Evolutionary conservation across 2,797 vertebrate genomes (phyloP).

Genomic region (Sitta carolinensis): DNA sequence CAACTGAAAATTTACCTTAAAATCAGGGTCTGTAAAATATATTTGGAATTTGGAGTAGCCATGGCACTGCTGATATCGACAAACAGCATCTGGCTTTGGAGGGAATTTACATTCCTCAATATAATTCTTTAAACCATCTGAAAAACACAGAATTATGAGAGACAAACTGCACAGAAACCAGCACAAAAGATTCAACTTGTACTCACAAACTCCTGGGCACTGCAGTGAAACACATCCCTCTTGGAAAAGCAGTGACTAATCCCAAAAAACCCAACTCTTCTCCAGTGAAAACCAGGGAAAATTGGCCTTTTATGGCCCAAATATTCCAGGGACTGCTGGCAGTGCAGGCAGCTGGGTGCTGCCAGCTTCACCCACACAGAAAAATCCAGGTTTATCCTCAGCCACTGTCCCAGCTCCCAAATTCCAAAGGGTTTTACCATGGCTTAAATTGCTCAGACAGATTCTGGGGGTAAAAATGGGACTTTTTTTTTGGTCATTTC

Average conservation of each 20-base stretch:
- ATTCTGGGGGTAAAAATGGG: rapidly evolving
- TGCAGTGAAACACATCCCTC: not conserved
- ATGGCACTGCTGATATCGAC: slow-evolving; percentile 82
- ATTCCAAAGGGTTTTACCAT: not conserved
- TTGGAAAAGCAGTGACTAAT: not conserved
- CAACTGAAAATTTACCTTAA: slow-evolving; percentile 81
- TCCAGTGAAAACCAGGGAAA: not conserved
- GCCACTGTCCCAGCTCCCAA: not conserved
- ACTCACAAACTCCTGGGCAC: not conserved
- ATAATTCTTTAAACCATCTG: slow-evolving; percentile 78
- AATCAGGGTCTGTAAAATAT: slow-evolving; percentile 92
- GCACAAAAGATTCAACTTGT: not conserved
- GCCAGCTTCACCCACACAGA: no score
- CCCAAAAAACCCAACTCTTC: not conserved
- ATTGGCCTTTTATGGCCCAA: not conserved
- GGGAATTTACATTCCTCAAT: slow-evolving; percentile 89
- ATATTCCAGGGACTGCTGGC: not conserved
- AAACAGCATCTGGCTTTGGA: slow-evolving; percentile 86
- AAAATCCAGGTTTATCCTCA: not conserved
- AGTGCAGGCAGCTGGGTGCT: not conserved
- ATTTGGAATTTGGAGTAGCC: slow-evolving; percentile 84
- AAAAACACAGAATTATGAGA: not conserved
- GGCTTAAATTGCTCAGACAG: not conserved
- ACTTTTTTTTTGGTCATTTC: not conserved
- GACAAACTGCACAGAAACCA: not conserved